Evolutionary conservation across 23 tunicate genomes (phyloP), one percentile per base, ranked within the genome.

Genomic region (Ciona savignyi): DNA sequence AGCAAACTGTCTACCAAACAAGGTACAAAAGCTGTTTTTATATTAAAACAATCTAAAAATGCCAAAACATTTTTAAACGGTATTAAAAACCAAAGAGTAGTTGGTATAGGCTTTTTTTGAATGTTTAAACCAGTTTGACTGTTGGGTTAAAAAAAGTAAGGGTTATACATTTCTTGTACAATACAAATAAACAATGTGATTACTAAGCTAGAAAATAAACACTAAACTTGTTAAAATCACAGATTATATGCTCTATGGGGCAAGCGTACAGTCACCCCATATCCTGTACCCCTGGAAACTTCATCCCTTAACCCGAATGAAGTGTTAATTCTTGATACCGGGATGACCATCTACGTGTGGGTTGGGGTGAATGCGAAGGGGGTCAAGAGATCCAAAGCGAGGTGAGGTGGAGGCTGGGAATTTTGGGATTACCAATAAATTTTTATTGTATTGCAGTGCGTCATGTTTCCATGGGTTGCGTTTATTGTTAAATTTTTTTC

Each of bases 291-390:
- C 11, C 66, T 94, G 27, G 86, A 94, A 48, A 30, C 74, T 26
- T 56, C 89, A 19, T 94, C 99, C 0, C 77, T 94, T 49, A 72
- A 94, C 48, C 95, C 99, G 0, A 64, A 75, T 0, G 97, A 94
- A 35, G 93, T 87, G 48, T 75, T 94, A 15, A 83, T 94, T 22
- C 86, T 94, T 9, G 99, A 94, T 74, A 74, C 51, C 26, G 99
- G 99, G 23, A 87, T 82, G 90, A 83, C 78, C 1, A 94, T 94
- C 48, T 88, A 78, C 35, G 93, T 87, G 34, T 94, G 99, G 99
- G 95, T 80, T 27, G 99, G 99, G 1, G 90, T 66, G 3, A 62
- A 27, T 2, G 83, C 99, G 0, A 94, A 94, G 74, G 81, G 81
- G 4, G 99, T 94, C 0, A 80, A 80, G 51, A 69, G 85, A 51